Conservation (phyloP, 2,888 invertebrate species). For the Drosophila phalerata region DNA sequence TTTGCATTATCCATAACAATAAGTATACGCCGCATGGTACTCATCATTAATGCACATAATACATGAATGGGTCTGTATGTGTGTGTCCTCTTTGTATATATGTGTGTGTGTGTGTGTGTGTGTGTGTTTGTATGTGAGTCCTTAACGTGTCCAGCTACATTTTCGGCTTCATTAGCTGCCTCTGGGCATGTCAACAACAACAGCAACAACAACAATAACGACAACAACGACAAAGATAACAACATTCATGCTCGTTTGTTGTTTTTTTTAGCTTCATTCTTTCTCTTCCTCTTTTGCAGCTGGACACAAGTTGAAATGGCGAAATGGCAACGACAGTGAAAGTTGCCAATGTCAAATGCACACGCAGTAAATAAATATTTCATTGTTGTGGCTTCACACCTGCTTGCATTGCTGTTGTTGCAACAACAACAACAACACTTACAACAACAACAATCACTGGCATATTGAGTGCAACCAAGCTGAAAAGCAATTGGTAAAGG, state of each 20-base stretch:
- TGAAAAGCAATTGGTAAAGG: neutral
- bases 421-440: conserved; percentile 10
- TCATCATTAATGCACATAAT: conserved; percentile 35
- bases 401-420: conserved; percentile 10
- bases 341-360: conserved; percentile 50
- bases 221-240: conserved; percentile 23
- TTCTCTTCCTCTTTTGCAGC: neutral
- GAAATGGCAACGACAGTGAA: conserved; percentile 36
- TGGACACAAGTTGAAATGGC: conserved; percentile 15
- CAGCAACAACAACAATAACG: conserved; percentile 37
- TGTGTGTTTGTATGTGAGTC: conserved; percentile 10
- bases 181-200: conserved; percentile 40
- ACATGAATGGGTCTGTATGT: no score
- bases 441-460: neutral
- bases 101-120: neutral
- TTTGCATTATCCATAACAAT: conserved; percentile 52
- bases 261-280: conserved; percentile 8
- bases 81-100: neutral
- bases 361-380: conserved; percentile 38
- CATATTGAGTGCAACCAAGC: conserved; percentile 1
- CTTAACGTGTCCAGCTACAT: conserved; percentile 33
- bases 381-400: conserved; percentile 48
- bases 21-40: conserved; percentile 60
- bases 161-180: conserved; percentile 42
- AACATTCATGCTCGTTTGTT: conserved; percentile 8